phyloP scores from a whole-genome alignment of 2,797 vertebrate species.

The Oryzias dopingdopingensis region DNA sequence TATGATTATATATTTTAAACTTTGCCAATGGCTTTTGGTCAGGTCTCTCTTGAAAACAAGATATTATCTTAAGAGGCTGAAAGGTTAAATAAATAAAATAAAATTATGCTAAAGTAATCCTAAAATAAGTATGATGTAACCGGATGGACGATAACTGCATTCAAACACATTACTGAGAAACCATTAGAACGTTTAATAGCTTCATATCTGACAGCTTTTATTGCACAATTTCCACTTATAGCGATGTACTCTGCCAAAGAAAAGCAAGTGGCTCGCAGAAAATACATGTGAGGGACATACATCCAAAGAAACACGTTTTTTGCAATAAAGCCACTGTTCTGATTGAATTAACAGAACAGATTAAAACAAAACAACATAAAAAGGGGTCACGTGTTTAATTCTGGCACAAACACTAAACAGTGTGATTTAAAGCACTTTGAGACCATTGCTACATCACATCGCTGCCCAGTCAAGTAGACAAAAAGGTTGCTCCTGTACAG shows the following conservation, averaged over 20 bases:
- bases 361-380: conserved; percentile 19
- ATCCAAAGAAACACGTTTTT: conserved; percentile 38
- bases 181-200: conserved; percentile 37
- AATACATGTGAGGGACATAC: conserved; percentile 56
- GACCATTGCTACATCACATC: conserved; percentile 61
- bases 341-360: conserved; percentile 41
- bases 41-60: too few relatives aligned
- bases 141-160: conserved; percentile 8
- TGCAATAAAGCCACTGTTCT: conserved; percentile 49
- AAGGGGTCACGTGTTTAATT: conserved; percentile 63
- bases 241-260: conserved; percentile 66
- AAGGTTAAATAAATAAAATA: conserved; percentile 2
- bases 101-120: conserved; percentile 33
- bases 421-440: conserved; percentile 71
- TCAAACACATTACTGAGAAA: conserved; percentile 29
- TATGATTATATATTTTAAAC: too few relatives aligned
- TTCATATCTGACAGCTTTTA: conserved; percentile 64
- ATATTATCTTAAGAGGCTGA: background rate
- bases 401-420: conserved; percentile 73
- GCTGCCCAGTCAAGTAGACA: conserved; percentile 51
- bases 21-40: too few relatives aligned
- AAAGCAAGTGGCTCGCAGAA: conserved; percentile 63
- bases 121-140: conserved; percentile 1
- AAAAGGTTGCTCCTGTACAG: conserved; percentile 64
- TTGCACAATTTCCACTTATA: conserved; percentile 76